A percentile compares a stretch with the other conserved stretches of the same genome.
Evolutionary conservation across 1,140 invertebrate genomes (phyloP).

Genomic region (Cyrtorhinus lividipennis): DNA sequence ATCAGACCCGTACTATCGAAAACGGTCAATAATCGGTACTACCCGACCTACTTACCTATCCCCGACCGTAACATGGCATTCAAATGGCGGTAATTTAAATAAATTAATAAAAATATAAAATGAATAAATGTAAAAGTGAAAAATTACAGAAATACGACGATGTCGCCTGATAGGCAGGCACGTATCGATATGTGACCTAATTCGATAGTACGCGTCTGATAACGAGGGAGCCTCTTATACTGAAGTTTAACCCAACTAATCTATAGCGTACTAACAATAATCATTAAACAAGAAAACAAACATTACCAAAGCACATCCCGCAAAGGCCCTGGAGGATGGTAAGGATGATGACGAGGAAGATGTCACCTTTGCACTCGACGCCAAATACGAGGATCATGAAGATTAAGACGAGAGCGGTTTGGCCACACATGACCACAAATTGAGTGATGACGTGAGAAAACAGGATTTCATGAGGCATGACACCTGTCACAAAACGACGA

Average conservation of each 20-base stretch:
- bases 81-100: no score
- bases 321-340: conserved; percentile 72
- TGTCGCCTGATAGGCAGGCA: no score
- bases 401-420: conserved; percentile 63
- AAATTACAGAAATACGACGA: no score
- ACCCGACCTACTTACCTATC: no score
- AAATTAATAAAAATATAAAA: not conserved
- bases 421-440: conserved; percentile 72
- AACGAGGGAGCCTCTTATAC: not conserved
- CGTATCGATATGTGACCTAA: no score
- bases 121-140: no score
- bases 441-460: conserved; percentile 74
- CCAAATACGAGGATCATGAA: conserved; percentile 71
- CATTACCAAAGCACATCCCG: conserved; percentile 78
- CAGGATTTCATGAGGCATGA: conserved; percentile 51
- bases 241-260: not conserved
- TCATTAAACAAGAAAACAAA: not conserved
- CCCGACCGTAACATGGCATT: no score
- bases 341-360: conserved; percentile 56
- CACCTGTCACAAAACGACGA: conserved; percentile 28
- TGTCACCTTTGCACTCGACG: conserved; percentile 61
- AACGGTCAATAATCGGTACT: no score
- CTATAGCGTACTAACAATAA: conserved; percentile 11
- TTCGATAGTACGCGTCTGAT: not conserved
- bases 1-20: no score